phyloP scores from a whole-genome alignment of 2,888 invertebrate species.

The Plemyria rubiginata region DNA sequence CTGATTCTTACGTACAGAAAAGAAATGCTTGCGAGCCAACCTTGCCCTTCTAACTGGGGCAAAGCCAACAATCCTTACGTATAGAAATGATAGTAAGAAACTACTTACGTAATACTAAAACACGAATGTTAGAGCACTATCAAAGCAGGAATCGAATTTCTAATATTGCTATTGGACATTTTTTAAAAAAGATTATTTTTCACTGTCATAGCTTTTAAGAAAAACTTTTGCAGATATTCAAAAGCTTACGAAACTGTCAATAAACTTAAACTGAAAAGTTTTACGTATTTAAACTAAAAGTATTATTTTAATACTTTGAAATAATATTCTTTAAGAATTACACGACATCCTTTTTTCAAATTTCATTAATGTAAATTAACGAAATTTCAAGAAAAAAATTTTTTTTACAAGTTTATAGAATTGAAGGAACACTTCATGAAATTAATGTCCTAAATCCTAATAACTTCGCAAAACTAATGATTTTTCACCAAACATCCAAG shows the following conservation, averaged over 20 bases:
- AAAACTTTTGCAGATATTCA: neutral
- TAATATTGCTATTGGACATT: neutral
- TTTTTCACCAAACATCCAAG: slow-evolving; percentile 3
- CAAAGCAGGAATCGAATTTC: slow-evolving; percentile 23
- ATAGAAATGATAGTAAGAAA: slow-evolving; percentile 24
- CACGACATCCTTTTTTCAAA: neutral
- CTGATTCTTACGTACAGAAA: neutral
- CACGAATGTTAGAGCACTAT: slow-evolving; percentile 18
- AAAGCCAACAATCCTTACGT: slow-evolving; percentile 13
- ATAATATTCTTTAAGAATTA: neutral
- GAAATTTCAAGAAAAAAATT: no score
- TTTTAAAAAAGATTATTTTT: neutral
- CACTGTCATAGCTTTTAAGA: neutral
- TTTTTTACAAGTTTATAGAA: no score
- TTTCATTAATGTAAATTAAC: no score
- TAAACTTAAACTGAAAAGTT: no score
- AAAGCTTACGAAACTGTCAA: neutral
- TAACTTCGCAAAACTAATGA: neutral
- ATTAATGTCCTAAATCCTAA: neutral
- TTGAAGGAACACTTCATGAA: neutral
- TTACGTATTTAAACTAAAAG: no score
- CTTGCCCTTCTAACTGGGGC: slow-evolving; percentile 30
- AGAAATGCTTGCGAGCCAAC: slow-evolving; percentile 10
- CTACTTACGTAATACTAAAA: slow-evolving; percentile 21
- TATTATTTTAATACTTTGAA: neutral